Base-by-base conservation (phyloP, 2,113 vertebrate species). In the Acrocephalus arundinaceus region DNA sequence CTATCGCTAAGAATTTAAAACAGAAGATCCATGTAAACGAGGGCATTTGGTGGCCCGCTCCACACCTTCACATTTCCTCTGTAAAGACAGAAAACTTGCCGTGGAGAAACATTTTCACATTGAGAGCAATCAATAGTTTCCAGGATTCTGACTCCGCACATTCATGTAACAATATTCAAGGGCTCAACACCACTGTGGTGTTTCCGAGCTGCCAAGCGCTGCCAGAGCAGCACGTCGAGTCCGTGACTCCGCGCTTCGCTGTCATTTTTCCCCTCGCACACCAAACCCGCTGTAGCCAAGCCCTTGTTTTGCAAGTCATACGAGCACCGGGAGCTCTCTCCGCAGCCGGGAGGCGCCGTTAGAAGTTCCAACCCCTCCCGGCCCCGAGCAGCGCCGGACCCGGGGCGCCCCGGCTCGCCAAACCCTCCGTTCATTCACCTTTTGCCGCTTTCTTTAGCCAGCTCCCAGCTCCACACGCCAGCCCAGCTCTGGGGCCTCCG, bases 101-200 rank as follows among this genome's bases (percentile, higher is more conserved):
- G 37, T 9, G 37, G 9, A 28, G 28, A 24, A 51, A 5, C 6
- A 13, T 5, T 27, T 55, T 24, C 23, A 23, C 30, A 2, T 0
- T 1, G 33, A 33, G 52, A 82, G 20, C 0, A 4, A 24, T 0
- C 19, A 54, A 7, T 0, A 20, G 19, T 31, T 31, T 1, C 2
- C 57, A 21, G 23, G 33, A 16, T 27, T 5, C 35, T 9, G 49
- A 23, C 33, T 31, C 8, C 24, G 33, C 31, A 4, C 14, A 2
- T 1, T 2, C 11, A 9, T 1, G 13, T 1, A 10, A 17, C 57
- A 27, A 21, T 0, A 23, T 0, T 6, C 11, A 4, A 24, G 15
- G 43, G 78, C 43, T 88, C 61, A 6, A 4, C 7, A 20, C 3
- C 23, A 13, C 14, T 1, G 48, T 4, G 11, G 45, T 0, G 19